Evolutionary conservation across 2,797 vertebrate species (phyloP).

Genomic region (Notamacropus eugenii): DNA sequence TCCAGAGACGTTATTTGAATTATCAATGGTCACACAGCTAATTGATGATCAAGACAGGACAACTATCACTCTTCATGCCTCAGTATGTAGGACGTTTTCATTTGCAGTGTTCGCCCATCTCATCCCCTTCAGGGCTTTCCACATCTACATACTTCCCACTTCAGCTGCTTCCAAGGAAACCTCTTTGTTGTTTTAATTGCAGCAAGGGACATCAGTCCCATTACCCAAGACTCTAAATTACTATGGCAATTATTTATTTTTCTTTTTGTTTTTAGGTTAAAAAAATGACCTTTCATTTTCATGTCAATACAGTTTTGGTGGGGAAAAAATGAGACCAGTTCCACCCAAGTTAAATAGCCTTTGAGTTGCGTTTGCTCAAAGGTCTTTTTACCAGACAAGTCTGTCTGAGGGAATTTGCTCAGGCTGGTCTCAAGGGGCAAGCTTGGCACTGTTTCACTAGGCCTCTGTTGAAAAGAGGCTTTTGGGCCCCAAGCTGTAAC

Average conservation of each 20-base stretch:
- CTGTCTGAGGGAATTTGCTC: conserved; percentile 52
- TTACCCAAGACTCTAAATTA: conserved; percentile 44
- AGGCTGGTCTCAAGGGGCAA: conserved; percentile 58
- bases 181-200: neutral
- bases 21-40: neutral
- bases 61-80: neutral
- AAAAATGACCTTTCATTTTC: conserved; percentile 24
- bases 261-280: conserved; percentile 24
- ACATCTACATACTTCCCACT: neutral
- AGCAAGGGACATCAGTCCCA: neutral
- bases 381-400: conserved; percentile 37
- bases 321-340: neutral
- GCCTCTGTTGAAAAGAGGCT: conserved; percentile 45
- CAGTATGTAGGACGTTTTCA: neutral
- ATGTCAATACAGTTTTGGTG: neutral
- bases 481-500: conserved; percentile 34
- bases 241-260: conserved; percentile 13
- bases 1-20: neutral
- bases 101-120: too few species aligned
- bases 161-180: neutral
- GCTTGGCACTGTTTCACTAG: conserved; percentile 58
- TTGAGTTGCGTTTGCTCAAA: neutral
- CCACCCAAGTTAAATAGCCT: neutral
- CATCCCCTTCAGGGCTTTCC: neutral
- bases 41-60: neutral